phyloP scores from a whole-genome alignment of 1,140 invertebrate species.

The Nebria ingens region DNA sequence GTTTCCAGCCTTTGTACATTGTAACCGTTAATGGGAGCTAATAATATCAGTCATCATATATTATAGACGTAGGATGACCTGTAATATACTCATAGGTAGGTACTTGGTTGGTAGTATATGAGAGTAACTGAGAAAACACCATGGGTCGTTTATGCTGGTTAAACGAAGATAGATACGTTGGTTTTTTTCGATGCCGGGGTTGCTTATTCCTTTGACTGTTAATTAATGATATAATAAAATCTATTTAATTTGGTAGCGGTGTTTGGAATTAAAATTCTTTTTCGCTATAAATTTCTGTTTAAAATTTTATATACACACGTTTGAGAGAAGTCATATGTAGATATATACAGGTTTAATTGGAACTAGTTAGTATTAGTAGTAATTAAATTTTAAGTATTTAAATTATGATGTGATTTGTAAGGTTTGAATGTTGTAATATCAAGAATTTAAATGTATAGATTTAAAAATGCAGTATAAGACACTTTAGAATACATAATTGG shows the following conservation, averaged over 20 bases:
- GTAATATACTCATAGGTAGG: not conserved
- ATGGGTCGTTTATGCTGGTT: not conserved
- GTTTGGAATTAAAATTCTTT: not conserved
- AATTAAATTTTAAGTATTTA: too few relatives aligned
- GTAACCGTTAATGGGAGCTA: constrained; percentile 2
- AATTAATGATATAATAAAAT: constrained; percentile 8
- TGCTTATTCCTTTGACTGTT: not conserved
- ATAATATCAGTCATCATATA: constrained; percentile 8
- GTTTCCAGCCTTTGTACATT: not conserved
- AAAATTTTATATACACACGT: too few relatives aligned
- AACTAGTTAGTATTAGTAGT: too few relatives aligned
- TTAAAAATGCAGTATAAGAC: too few relatives aligned
- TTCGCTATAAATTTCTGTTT: constrained; percentile 6
- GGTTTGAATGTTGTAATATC: too few relatives aligned
- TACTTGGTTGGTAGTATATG: not conserved
- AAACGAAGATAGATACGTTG: not conserved
- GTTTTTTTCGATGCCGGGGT: not conserved
- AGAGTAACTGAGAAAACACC: not conserved
- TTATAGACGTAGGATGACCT: constrained; percentile 2
- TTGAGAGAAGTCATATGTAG: too few relatives aligned
- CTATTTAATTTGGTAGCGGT: constrained; percentile 1
- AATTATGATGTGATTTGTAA: too few relatives aligned
- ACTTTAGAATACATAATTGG: too few relatives aligned
- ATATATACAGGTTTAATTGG: too few relatives aligned
- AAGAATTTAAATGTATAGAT: too few relatives aligned